Conservation (phyloP, 2,797 vertebrate genomes). For the Coilia nasus region DNA sequence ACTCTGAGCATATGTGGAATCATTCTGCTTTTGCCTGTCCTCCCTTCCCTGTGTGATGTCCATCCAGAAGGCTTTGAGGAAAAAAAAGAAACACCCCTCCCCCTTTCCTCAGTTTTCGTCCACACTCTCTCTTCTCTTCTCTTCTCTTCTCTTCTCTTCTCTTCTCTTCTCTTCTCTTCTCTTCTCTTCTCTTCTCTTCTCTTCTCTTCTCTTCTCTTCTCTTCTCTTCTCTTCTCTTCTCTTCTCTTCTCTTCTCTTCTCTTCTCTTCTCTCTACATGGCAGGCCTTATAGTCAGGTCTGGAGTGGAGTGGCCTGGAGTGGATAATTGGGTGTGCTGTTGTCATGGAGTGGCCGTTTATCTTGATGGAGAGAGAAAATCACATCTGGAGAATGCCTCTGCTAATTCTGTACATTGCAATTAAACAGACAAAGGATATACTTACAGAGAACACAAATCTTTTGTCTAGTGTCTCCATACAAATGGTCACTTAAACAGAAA, state of each 20-base stretch:
- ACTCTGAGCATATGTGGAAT: constrained; percentile 10
- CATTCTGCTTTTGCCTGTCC: not conserved
- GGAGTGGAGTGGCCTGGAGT: constrained; percentile 41
- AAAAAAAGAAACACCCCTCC: not conserved
- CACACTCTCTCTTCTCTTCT: no score
- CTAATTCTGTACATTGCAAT: constrained; percentile 45
- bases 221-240: no score
- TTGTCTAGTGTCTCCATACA: not conserved
- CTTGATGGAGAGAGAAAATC: constrained; percentile 57
- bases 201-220: not conserved
- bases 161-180: not conserved
- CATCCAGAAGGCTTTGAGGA: not conserved
- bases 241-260: no score
- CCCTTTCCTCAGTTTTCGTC: no score
- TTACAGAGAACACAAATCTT: constrained; percentile 53
- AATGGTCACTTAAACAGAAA: not conserved
- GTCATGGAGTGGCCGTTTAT: constrained; percentile 58
- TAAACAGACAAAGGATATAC: constrained; percentile 49
- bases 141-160: not conserved
- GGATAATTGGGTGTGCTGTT: constrained; percentile 48
- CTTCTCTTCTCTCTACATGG: not conserved
- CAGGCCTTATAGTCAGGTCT: constrained; percentile 30
- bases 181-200: not conserved
- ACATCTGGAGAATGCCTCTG: constrained; percentile 56
- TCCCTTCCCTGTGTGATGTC: not conserved